A percentile compares a stretch with the other conserved stretches of the same genome.
phyloP scores from a whole-genome alignment of 2,797 vertebrate genomes.

The Parauchenoglanis ngamensis region DNA sequence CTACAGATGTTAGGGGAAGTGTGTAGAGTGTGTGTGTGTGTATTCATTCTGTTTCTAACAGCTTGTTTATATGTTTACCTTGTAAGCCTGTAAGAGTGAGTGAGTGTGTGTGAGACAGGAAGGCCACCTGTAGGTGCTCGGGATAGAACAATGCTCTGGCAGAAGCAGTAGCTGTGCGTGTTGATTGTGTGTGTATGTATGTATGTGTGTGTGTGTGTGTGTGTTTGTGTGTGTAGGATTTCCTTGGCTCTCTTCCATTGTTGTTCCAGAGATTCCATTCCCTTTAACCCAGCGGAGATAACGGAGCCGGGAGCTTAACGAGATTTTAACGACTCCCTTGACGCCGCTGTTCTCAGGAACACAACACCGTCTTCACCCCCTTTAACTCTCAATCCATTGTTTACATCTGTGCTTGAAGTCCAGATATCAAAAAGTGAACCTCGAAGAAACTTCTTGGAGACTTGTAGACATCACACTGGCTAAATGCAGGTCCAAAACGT shows the following conservation, averaged over 20 bases:
- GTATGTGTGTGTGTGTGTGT: conserved; percentile 35
- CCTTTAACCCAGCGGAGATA: conserved; percentile 42
- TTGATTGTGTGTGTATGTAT: conserved; percentile 18
- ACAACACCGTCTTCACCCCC: conserved; percentile 5
- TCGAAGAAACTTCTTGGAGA: background rate
- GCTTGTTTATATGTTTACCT: conserved; percentile 7
- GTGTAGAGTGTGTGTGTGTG: conserved; percentile 29
- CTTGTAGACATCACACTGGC: background rate
- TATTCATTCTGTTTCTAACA: background rate
- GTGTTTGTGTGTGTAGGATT: conserved; percentile 39
- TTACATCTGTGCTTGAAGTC: background rate
- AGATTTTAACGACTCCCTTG: conserved; percentile 44
- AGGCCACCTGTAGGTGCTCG: conserved; percentile 32
- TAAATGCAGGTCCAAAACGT: background rate
- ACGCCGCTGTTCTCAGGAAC: conserved; percentile 21
- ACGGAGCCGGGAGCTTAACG: conserved; percentile 23
- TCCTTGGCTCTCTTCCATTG: conserved; percentile 53
- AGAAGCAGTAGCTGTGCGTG: background rate
- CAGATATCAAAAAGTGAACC: no score
- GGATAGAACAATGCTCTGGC: conserved; percentile 38
- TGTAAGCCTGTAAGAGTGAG: background rate
- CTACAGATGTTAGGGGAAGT: conserved; percentile 33
- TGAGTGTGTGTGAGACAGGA: conserved; percentile 24
- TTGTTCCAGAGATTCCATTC: conserved; percentile 54
- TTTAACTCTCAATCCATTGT: conserved; percentile 11